These are phyloP conservation scores for Lepidonotus clava DNA, from an alignment of 2,888 invertebrate genomes.

Conservation along the genomic window DNA sequence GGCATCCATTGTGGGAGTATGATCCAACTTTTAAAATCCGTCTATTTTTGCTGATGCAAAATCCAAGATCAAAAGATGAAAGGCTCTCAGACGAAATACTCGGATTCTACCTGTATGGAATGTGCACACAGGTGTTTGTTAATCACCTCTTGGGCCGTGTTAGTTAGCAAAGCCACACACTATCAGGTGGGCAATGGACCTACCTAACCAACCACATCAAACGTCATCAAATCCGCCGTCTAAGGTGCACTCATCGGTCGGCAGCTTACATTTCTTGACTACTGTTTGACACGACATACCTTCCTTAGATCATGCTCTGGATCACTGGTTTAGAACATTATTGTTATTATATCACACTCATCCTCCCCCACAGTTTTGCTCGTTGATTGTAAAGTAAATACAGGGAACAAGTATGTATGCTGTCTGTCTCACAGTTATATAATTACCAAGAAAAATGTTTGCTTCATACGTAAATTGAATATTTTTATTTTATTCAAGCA, in stretches of 20 bases:
- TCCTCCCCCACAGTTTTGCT: too few species aligned
- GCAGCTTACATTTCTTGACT: background rate
- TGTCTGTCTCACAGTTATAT: too few species aligned
- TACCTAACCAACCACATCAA: background rate
- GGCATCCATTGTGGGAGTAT: background rate
- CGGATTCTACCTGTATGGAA: too few species aligned
- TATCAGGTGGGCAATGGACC: background rate
- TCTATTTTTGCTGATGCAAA: background rate
- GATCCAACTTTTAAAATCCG: background rate
- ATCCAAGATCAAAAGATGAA: background rate
- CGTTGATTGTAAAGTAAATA: too few species aligned
- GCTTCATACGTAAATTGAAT: too few species aligned
- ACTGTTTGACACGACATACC: background rate
- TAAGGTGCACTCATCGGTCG: background rate
- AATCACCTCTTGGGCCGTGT: too few species aligned
- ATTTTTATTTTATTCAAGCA: too few species aligned
- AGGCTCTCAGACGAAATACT: too few species aligned
- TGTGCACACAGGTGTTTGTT: too few species aligned
- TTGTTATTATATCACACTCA: background rate
- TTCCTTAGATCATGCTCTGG: background rate
- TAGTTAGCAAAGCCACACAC: background rate
- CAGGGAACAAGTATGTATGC: too few species aligned
- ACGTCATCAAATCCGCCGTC: background rate
- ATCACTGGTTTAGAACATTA: conserved; percentile 10
- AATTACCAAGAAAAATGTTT: too few species aligned